These are phyloP conservation scores for Agrenia bidenticulata DNA, from an alignment of 2,888 invertebrate species.

Conservation along the genomic window DNA sequence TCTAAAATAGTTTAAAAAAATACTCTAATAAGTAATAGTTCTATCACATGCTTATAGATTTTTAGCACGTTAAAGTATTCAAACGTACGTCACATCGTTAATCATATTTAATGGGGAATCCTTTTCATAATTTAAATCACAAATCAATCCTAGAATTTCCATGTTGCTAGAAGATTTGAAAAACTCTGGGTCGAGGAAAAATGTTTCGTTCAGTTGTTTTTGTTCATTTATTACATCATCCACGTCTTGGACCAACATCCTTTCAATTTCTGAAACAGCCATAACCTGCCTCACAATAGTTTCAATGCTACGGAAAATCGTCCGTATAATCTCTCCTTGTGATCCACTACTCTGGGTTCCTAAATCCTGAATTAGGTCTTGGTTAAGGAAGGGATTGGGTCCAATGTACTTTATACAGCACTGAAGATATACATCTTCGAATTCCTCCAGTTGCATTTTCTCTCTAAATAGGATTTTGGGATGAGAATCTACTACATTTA, in stretches of 20 bases:
- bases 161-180: slow-evolving; percentile 13
- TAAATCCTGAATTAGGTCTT: slow-evolving; percentile 14
- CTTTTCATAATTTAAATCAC: slow-evolving; percentile 29
- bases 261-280: slow-evolving; percentile 35
- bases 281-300: slow-evolving; percentile 27
- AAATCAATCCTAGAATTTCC: slow-evolving; percentile 30
- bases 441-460: slow-evolving; percentile 25
- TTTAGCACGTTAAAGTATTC: no score
- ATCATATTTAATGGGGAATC: slow-evolving; percentile 23
- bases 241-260: slow-evolving; percentile 30
- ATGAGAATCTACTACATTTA: no score
- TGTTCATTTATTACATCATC: slow-evolving; percentile 28
- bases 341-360: not conserved
- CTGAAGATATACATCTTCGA: slow-evolving; percentile 35
- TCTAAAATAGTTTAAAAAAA: not conserved
- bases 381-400: slow-evolving; percentile 21
- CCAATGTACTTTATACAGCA: slow-evolving; percentile 27
- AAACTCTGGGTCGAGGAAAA: slow-evolving; percentile 25
- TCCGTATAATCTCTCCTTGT: slow-evolving; percentile 11
- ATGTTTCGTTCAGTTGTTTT: slow-evolving; percentile 27
- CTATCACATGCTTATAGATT: no score
- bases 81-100: slow-evolving; percentile 23
- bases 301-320: slow-evolving; percentile 32
- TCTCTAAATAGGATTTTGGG: slow-evolving; percentile 18
- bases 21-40: no score